Base-by-base conservation (phyloP, 2,113 vertebrate genomes). In the Nerophis ophidion region DNA sequence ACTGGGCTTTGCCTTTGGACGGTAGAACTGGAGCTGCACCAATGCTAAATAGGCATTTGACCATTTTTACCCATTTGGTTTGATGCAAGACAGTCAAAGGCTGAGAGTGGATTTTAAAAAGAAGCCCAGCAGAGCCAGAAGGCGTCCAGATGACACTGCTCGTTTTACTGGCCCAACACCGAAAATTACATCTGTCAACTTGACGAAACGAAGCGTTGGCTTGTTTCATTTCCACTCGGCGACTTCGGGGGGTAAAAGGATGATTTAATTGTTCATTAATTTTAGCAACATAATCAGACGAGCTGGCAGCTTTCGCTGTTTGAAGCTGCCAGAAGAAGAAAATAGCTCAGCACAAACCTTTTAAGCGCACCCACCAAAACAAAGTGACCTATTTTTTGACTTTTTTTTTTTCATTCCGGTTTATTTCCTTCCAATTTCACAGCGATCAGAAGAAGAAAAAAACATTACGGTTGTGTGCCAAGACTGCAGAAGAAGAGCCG, bases 301-400 rank as follows among this genome's bases (percentile, higher is more conserved):
- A 51, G 54, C 58, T 13, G 3, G 16, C 47, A 44, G 62, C 55
- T 63, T 63, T 5, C 65, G 40, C 40, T 44, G 40, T 77, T 66
- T 55, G 60, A 75, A 74, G 66, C 60, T 34, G 56, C 16, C 9
- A 53, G 33, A 35, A 15, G 33, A 4, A 13, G 44, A 62, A 66
- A 72, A 67, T 9, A 53, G 12, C 57, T 64, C 2, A 19, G 26
- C 26, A 26, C 51, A 71, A 71, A 71, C 71, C 66, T 79, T 44
- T 79, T 74, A 47, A 74, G 74, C 56, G 58, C 57, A 52, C 70
- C 61, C 48, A 59, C 47, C 62, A 61, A 38, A 59, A 48, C 62
- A 61, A 44, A 68, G 65, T 70, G 74, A 74, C 74, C 70, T 57
- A 74, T 48, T 72, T 76, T 72, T 51, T 74, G 51, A 76, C 26